Percentiles rank a stretch among this genome's conserved stretches.
Evolutionary conservation across 1,140 invertebrate species (phyloP).

Genomic region (Eufriesea mexicana): DNA sequence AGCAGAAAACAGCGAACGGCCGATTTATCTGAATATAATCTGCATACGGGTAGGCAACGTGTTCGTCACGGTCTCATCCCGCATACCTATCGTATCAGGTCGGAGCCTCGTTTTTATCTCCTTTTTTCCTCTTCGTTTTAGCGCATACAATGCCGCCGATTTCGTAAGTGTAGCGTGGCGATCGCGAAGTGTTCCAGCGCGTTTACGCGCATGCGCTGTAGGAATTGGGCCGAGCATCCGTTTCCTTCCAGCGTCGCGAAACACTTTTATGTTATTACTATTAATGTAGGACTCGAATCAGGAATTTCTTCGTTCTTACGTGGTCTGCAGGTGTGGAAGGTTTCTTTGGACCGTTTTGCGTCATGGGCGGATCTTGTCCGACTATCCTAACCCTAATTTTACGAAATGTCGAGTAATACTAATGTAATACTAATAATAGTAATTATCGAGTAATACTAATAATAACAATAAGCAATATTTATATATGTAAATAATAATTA

Average conservation of each 20-base stretch:
- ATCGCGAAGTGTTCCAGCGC: constrained; percentile 61
- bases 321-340: no score
- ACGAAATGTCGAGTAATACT: no score
- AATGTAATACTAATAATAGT: no score
- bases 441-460: no score
- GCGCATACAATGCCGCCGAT: constrained; percentile 50
- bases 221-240: constrained; percentile 69
- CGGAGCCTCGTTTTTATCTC: constrained; percentile 35
- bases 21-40: constrained; percentile 25
- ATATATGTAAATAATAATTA: no score
- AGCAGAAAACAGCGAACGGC: background rate
- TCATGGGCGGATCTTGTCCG: no score
- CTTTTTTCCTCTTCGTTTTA: background rate
- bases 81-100: constrained; percentile 37
- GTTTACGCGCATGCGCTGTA: constrained; percentile 57
- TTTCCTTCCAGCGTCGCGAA: constrained; percentile 40
- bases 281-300: background rate
- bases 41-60: constrained; percentile 30
- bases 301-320: background rate
- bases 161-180: constrained; percentile 67
- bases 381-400: no score
- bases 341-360: no score
- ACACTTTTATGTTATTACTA: background rate
- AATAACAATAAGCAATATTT: no score
- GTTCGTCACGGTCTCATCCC: constrained; percentile 53